Evolutionary conservation across 2,888 invertebrate species (phyloP).

Genomic region (Adelognathus sp.): DNA sequence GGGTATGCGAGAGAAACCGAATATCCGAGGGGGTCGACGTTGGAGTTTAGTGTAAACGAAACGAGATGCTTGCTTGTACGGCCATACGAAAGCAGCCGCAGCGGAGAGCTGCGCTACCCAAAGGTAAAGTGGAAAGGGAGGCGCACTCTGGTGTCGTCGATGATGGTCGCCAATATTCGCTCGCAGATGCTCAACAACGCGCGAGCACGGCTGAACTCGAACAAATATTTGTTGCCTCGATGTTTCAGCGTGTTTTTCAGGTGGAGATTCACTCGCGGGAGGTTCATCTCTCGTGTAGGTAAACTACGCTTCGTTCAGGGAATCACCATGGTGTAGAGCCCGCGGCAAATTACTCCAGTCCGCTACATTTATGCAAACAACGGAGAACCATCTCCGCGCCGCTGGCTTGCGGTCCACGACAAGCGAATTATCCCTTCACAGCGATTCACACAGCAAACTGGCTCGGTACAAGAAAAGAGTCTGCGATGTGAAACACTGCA

Average conservation of each 20-base stretch:
- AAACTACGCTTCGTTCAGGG: not conserved
- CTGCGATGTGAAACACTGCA: too few relatives aligned
- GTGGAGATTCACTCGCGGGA: constrained; percentile 7
- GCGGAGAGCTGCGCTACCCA: constrained; percentile 17
- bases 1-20: constrained; percentile 36
- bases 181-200: constrained; percentile 57
- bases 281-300: not conserved
- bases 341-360: constrained; percentile 30
- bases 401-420: constrained; percentile 5
- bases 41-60: constrained; percentile 55
- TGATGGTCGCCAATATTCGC: constrained; percentile 63
- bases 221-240: constrained; percentile 61
- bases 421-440: constrained; percentile 10
- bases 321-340: constrained; percentile 32
- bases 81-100: constrained; percentile 1
- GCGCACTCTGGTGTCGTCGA: constrained; percentile 44
- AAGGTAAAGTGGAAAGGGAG: not conserved
- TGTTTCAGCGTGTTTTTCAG: constrained; percentile 55
- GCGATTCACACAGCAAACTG: not conserved
- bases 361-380: constrained; percentile 30
- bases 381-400: constrained; percentile 2
- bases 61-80: constrained; percentile 38
- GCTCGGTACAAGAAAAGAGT: not conserved
- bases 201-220: constrained; percentile 33
- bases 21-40: constrained; percentile 23